Percentiles rank a stretch among this genome's conserved stretches.
Evolutionary conservation across 1,140 invertebrate genomes (phyloP).

Genomic region (Macrostomum lignano): DNA sequence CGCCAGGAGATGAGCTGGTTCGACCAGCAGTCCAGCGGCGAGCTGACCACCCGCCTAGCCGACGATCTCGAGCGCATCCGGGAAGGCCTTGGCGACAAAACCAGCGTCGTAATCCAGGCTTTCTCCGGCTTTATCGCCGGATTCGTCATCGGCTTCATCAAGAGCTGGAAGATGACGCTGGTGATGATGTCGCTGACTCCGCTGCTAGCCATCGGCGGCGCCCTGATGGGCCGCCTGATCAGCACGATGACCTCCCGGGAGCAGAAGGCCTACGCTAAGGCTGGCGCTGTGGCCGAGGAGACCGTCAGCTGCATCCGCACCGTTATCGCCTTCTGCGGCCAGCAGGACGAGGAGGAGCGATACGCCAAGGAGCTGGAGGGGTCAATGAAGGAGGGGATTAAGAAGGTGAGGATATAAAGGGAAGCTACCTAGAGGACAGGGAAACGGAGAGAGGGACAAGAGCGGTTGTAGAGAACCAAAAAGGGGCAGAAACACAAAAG

Average conservation of each 20-base stretch:
- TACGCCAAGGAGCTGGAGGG: conserved; percentile 36
- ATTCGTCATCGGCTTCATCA: conserved; percentile 10
- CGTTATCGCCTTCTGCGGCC: conserved; percentile 49
- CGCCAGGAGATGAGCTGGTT: conserved; percentile 69
- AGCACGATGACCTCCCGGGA: conserved; percentile 36
- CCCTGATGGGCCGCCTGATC: conserved; percentile 9
- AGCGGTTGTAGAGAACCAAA: too few relatives aligned
- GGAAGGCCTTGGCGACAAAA: conserved; percentile 55
- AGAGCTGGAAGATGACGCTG: conserved; percentile 12
- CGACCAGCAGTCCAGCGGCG: conserved; percentile 35
- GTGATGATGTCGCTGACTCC: conserved; percentile 11
- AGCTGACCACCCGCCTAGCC: conserved; percentile 17
- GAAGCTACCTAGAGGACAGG: too few relatives aligned
- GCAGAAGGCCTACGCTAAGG: conserved; percentile 43
- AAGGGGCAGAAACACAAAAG: too few relatives aligned
- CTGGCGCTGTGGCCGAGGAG: conserved; percentile 50
- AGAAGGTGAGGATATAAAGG: too few relatives aligned
- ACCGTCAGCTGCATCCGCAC: conserved; percentile 44
- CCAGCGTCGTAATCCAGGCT: conserved; percentile 37
- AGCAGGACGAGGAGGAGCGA: conserved; percentile 38
- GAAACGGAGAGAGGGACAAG: too few relatives aligned
- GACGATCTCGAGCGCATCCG: conserved; percentile 59
- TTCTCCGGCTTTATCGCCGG: conserved; percentile 10
- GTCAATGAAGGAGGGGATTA: conserved; percentile 38
- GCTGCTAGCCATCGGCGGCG: conserved; percentile 8